These are phyloP conservation scores for Trialeurodes vaporariorum DNA, from an alignment of 1,140 invertebrate genomes.

Conservation along the genomic window DNA sequence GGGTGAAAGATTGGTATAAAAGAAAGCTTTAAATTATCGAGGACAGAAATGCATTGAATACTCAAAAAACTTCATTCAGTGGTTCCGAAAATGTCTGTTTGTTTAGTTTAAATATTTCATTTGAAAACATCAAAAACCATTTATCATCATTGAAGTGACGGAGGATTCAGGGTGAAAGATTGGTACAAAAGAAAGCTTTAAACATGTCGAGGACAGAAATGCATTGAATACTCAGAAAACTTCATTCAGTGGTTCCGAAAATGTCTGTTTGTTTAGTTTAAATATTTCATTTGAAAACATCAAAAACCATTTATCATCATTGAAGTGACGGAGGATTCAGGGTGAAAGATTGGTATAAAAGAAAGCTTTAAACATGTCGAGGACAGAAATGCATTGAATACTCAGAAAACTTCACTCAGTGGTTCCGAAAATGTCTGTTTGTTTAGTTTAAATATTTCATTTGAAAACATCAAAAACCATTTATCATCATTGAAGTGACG, in stretches of 20 bases:
- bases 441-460: constrained; percentile 5
- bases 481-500: not conserved
- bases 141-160: not conserved
- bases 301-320: constrained; percentile 3
- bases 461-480: constrained; percentile 1
- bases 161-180: no score
- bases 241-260: no score
- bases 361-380: no score
- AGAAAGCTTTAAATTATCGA: no score
- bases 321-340: not conserved
- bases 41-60: not conserved
- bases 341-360: not conserved
- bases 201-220: no score
- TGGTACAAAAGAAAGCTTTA: no score
- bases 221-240: no score
- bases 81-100: constrained; percentile 2
- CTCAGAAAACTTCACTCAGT: not conserved
- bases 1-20: not conserved
- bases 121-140: constrained; percentile 1
- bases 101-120: constrained; percentile 5
- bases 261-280: no score
- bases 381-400: not conserved
- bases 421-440: constrained; percentile 2
- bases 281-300: constrained; percentile 4
- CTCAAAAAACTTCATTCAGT: not conserved